Base-by-base conservation (phyloP, 30 jellyfish, hydroid and myxozoan genomes). In the Aurelia sp. region DNA sequence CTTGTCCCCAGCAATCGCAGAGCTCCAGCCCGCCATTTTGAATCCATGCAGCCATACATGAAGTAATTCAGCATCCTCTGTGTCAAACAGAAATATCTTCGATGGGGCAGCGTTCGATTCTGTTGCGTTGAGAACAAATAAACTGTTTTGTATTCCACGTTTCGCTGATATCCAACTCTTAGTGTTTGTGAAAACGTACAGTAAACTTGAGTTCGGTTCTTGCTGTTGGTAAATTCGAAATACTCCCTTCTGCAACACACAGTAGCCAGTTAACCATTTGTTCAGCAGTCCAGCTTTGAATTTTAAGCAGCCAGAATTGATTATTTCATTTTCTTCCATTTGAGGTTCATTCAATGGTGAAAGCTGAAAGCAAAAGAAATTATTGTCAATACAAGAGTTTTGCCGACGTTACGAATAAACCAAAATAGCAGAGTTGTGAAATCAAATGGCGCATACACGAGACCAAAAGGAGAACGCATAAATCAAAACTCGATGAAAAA, bases 121-220 rank as follows among this genome's bases (percentile, higher is more conserved):
- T 27, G 84, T 84, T 17, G 48, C 82, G 48, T 84, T 84, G 65
- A 84, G 22, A 47, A 67, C 80, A 62, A 84, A 84, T 48, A 84
- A 63, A 20, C 88, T 70, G 52, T 47, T 84, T 15, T 17, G 52
- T 15, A 35, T 38, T 4, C 57, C 78, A 21, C 71, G 60, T 31
- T 84, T 71, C 13, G 87, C 88, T 18, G 93, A 84, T 35, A 84
- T 70, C 93, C 93, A 84, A 68, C 93, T 84, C 19, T 51, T 59
- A 10, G 65, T 33, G 44, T 87, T 60, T 31, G 60, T 63, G 40
- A 84, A 84, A 38, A 59, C 11, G 59, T 72, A 38, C 3, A 72
- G 50, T 21, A 84, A 68, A 15, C 55, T 63, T 1, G 72, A 40
- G 61, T 30, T 21, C 5, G 61, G 4, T 7, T 58, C 86, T 30